These are phyloP conservation scores for Lycaon pictus DNA, from an alignment of 2,113 vertebrate genomes.

Conservation along the genomic window DNA sequence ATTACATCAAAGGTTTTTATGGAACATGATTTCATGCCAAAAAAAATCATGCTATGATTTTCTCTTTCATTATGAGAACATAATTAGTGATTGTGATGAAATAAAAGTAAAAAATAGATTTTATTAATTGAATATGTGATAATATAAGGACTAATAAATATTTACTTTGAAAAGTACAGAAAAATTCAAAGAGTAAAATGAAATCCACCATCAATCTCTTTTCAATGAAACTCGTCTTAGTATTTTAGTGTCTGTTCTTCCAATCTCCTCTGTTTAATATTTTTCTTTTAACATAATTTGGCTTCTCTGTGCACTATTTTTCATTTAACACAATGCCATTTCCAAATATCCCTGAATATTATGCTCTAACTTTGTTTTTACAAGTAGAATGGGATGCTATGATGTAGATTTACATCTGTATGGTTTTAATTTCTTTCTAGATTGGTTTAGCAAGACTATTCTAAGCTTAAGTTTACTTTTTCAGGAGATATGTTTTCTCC, in stretches of 20 bases:
- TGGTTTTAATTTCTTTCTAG: slow-evolving; percentile 13
- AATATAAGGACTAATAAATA: neutral
- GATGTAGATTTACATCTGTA: neutral
- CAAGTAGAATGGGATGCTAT: neutral
- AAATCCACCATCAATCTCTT: neutral
- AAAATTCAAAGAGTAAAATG: neutral
- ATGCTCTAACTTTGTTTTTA: neutral
- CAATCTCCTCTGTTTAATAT: neutral
- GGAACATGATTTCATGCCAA: neutral
- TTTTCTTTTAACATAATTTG: neutral
- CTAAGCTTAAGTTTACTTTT: slow-evolving; percentile 13
- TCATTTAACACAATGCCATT: neutral
- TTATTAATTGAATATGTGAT: neutral
- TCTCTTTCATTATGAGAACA: neutral
- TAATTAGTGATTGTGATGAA: neutral
- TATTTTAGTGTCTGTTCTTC: neutral
- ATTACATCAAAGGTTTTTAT: neutral
- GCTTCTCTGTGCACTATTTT: neutral
- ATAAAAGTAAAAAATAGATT: neutral
- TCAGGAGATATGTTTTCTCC: neutral
- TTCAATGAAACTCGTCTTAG: neutral
- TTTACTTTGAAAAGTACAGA: neutral
- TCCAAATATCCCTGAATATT: neutral
- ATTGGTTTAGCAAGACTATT: neutral
- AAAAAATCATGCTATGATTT: too few species aligned